These are phyloP conservation scores for Saccostrea echinata DNA, from an alignment of 1,140 invertebrate genomes.

Conservation along the genomic window DNA sequence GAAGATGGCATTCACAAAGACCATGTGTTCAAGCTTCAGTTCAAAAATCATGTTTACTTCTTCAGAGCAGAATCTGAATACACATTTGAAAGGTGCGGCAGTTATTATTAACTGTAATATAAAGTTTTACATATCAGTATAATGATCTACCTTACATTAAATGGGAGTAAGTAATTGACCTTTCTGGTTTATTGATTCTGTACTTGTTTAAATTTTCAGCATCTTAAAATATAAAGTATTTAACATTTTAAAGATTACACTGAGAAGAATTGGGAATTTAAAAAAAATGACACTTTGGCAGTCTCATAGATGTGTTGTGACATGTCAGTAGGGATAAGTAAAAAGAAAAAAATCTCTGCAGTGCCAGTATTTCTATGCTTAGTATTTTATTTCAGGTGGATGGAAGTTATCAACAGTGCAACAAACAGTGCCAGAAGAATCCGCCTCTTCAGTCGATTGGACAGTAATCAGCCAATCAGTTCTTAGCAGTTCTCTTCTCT, in stretches of 20 bases:
- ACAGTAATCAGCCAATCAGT: slow-evolving; percentile 64
- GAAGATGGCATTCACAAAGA: slow-evolving; percentile 86
- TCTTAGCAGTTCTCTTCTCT: slow-evolving; percentile 54
- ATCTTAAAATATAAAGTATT: too few relatives aligned
- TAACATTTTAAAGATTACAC: too few relatives aligned
- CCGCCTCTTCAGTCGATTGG: slow-evolving; percentile 78
- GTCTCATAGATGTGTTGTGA: too few relatives aligned
- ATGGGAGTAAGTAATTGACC: neutral
- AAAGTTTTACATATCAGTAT: neutral
- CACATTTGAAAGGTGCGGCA: slow-evolving; percentile 80
- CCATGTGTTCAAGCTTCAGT: slow-evolving; percentile 97
- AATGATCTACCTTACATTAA: neutral
- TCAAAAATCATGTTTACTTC: slow-evolving; percentile 98
- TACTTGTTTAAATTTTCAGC: too few relatives aligned
- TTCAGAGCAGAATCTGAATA: slow-evolving; percentile 88
- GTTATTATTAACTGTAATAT: neutral
- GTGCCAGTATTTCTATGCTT: too few relatives aligned
- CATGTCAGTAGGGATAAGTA: too few relatives aligned
- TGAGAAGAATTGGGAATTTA: too few relatives aligned
- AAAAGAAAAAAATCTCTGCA: too few relatives aligned
- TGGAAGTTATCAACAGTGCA: slow-evolving; percentile 88
- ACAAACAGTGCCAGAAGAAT: slow-evolving; percentile 80
- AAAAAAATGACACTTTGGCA: too few relatives aligned
- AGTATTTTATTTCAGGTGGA: slow-evolving; percentile 84
- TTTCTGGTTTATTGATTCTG: too few relatives aligned